Evolutionary conservation across 1,140 invertebrate genomes (phyloP), one percentile per base, ranked within the genome.

Genomic region (Teleogryllus occipitalis): DNA sequence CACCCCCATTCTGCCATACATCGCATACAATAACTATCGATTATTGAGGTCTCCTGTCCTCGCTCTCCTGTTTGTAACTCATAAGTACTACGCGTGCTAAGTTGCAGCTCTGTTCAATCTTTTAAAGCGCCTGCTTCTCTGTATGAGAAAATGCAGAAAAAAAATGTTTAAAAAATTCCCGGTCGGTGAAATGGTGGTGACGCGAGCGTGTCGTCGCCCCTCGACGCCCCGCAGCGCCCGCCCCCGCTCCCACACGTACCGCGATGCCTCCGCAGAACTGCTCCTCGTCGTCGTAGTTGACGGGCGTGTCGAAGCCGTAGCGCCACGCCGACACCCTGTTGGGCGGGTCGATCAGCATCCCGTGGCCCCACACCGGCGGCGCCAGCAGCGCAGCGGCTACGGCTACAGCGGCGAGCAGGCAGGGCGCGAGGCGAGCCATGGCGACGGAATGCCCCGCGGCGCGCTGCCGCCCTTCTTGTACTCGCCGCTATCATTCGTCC

Each of bases 211-310:
- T 39, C 27, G 27, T 1, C 27, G 27, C 27, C 27, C 1, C 27
- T 2, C 27, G 5, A 1, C 27, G 27, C 27, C 1, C 27, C 27
- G 27, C 27, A 39, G 27, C 27, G 27, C 27, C 27, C 27, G 27
- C 27, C 27, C 27, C 27, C 27, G 27, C 27, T 5, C 27, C 27
- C 27, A 14, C 79, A 80, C 78, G 46, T 65, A 80, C 78, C 8
- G n/a, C n/a, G 49, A 86, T 83, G 47, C 89, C 89, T 7, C 89
- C 89, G 81, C 89, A 90, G 82, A 87, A 89, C 0, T 88, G 82
- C 82, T 88, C 88, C 76, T 86, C 88, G 81, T 90, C 89, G 82
- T 89, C 86, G 82, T 89, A 89, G 83, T 90, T 88, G 21, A 85
- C 83, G 7, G 87, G 86, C 54, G 86, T 86, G 46, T 83, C 82